These are phyloP conservation scores for Pseudoips prasinana DNA, from an alignment of 2,888 invertebrate species.

Conservation along the genomic window DNA sequence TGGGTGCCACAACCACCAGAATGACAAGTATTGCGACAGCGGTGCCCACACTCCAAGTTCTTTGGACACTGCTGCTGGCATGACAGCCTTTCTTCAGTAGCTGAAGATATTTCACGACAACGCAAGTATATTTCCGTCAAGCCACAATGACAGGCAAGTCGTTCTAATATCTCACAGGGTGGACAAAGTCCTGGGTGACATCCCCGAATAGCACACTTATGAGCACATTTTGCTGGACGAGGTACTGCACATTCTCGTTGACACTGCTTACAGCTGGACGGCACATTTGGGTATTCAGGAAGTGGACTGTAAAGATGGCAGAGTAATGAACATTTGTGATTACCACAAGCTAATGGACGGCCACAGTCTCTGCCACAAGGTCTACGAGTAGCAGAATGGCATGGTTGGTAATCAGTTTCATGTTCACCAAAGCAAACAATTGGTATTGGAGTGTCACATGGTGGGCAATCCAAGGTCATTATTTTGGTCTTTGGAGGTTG, in stretches of 20 bases:
- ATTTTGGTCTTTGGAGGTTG: slow-evolving; percentile 73
- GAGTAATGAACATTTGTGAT: slow-evolving; percentile 87
- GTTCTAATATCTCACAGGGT: slow-evolving; percentile 86
- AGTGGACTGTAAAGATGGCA: slow-evolving; percentile 84
- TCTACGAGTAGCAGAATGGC: slow-evolving; percentile 85
- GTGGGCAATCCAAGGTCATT: slow-evolving; percentile 85
- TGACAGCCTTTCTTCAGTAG: slow-evolving; percentile 73
- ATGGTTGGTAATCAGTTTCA: slow-evolving; percentile 85
- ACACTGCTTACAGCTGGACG: slow-evolving; percentile 65
- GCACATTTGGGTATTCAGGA: slow-evolving; percentile 69
- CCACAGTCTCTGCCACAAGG: slow-evolving; percentile 92
- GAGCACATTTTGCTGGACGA: slow-evolving; percentile 88
- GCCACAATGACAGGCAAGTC: slow-evolving; percentile 91
- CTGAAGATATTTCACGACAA: slow-evolving; percentile 85
- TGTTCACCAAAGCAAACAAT: slow-evolving; percentile 88
- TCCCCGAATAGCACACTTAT: slow-evolving; percentile 84
- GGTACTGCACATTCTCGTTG: slow-evolving; percentile 81
- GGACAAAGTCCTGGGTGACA: slow-evolving; percentile 90
- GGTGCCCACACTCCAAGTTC: slow-evolving; percentile 93
- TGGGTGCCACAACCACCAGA: slow-evolving; percentile 86
- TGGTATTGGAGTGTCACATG: slow-evolving; percentile 86
- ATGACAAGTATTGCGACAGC: slow-evolving; percentile 89
- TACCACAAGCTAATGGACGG: slow-evolving; percentile 86
- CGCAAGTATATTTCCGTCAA: slow-evolving; percentile 88
- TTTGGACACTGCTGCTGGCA: slow-evolving; percentile 95